Conservation (phyloP, 2,888 invertebrate species). For the Hydrotaea cyrtoneurina region DNA sequence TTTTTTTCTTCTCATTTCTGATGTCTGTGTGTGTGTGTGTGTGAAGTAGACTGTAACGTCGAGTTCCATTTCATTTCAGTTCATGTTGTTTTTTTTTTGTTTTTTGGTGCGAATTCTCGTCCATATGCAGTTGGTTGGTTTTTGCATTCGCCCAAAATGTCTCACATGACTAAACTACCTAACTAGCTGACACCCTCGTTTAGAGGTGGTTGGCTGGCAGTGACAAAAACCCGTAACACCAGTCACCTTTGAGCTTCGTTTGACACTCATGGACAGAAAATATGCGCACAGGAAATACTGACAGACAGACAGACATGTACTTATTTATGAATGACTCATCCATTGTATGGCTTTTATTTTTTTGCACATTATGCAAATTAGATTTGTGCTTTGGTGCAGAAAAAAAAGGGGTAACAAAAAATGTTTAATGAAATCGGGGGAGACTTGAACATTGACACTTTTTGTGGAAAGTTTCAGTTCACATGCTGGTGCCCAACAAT, state of each 20-base stretch:
- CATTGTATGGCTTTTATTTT: not conserved
- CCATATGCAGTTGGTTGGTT: conserved; percentile 48
- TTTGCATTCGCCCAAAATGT: conserved; percentile 12
- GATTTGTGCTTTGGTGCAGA: not conserved
- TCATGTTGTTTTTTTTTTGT: no score
- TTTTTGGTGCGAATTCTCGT: conserved; percentile 60
- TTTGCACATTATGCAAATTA: not conserved
- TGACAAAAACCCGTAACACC: not conserved
- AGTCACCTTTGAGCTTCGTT: conserved; percentile 66
- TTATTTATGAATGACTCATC: not conserved
- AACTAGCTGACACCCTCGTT: conserved; percentile 24
- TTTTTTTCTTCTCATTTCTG: not conserved
- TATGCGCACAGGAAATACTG: not conserved
- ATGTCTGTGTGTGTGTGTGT: no score
- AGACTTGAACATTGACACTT: no score
- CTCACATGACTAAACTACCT: conserved; percentile 16
- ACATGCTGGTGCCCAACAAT: no score
- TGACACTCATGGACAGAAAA: conserved; percentile 42
- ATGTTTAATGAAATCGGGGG: not conserved
- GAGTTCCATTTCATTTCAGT: conserved; percentile 14
- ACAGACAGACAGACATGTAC: not conserved
- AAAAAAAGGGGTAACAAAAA: not conserved
- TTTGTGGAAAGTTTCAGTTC: no score
- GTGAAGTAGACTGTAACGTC: conserved; percentile 35
- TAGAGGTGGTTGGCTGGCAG: not conserved